Base-by-base conservation (phyloP, 2,888 invertebrate species). In the Stenichneumon culpator region DNA sequence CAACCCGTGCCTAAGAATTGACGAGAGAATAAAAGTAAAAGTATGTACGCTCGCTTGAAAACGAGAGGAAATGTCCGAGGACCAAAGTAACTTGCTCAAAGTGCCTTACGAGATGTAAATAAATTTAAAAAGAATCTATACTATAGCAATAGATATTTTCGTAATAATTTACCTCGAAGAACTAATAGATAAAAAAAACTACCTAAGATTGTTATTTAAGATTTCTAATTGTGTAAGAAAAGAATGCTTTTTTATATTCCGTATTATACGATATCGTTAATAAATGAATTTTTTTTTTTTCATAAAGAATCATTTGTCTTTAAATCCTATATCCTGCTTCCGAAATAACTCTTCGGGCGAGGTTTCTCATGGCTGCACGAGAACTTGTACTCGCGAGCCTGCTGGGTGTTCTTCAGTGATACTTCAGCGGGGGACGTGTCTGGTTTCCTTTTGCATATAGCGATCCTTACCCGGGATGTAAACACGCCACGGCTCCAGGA, bases 171-270 rank as follows among this genome's bases (percentile, higher is more conserved):
- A 50, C 28, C 63, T 47, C 63, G 63, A 74, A 32, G 28, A 74
- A 47, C 47, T 74, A 50, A 39, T 54, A 73, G 25, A 60, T 2
- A 22, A 36, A 63, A 70, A 67, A 39, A 77, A 36, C 68, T 70
- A 36, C 72, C 81, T 85, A 77, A 85, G 78, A 86, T 86, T 85
- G 75, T 85, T 85, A 68, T 85, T 82, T 78, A 85, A 83, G 77
- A 75, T 75, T 50, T 72, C 54, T 82, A 54, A 39, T n/a, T 44
- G 54, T 74, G 50, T 67, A 65, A 11, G 63, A 28, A 52, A 47
- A 16, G 47, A 52, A 79, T 19, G 16, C n/a, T 39, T 57, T 44
- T 44, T 22, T 57, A 70, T 60, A 54, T 54, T 60, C 47, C 50
- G 11, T 79, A 83, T 75, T 75, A 79, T 83, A 85, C 54, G 11